These are phyloP conservation scores for Echinarachnius parma DNA, from an alignment of 53 echinoderm and acorn worm species.

Conservation along the genomic window DNA sequence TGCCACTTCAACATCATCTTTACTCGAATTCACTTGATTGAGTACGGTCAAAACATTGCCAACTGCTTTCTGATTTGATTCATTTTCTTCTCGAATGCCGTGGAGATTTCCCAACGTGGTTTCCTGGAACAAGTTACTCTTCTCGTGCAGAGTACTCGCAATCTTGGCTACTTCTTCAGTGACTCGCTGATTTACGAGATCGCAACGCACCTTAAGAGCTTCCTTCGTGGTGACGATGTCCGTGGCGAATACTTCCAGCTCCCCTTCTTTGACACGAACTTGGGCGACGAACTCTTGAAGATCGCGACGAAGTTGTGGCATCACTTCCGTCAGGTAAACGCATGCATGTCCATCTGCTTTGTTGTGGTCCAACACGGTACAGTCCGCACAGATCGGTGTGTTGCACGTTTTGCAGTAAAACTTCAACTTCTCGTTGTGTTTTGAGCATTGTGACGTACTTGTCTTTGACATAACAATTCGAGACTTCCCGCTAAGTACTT, in stretches of 20 bases:
- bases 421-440: conserved; percentile 8
- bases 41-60: not conserved
- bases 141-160: not conserved
- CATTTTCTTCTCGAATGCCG: not conserved
- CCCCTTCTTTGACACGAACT: not conserved
- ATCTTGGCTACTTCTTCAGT: conserved; percentile 5
- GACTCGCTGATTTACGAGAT: not conserved
- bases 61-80: not conserved
- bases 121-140: not conserved
- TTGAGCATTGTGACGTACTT: not conserved
- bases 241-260: not conserved
- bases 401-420: conserved; percentile 25
- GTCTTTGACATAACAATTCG: not conserved
- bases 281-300: not conserved
- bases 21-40: not conserved
- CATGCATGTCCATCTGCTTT: conserved; percentile 23
- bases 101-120: not conserved
- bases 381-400: conserved; percentile 10
- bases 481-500: not conserved
- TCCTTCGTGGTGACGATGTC: not conserved
- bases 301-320: conserved; percentile 15
- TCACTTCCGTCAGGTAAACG: conserved; percentile 11
- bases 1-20: conserved; percentile 4
- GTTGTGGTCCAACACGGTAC: conserved; percentile 17
- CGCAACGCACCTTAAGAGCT: not conserved